A percentile compares a stretch with the other conserved stretches of the same genome.
Conservation (phyloP, 2,888 invertebrate species). For the Metellina segmentata region DNA sequence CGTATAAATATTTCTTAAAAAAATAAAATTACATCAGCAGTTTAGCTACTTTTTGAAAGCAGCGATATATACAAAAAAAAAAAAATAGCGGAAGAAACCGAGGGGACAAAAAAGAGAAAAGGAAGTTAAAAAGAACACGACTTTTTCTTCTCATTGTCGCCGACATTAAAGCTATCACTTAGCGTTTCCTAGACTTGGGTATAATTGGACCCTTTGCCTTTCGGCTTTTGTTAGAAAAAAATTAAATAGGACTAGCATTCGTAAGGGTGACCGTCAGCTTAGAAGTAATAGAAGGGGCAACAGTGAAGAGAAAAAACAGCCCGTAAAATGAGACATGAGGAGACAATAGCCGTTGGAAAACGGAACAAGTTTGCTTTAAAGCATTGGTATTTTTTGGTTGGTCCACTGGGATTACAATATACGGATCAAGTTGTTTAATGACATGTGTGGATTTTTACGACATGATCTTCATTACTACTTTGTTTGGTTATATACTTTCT, state of each 20-base stretch:
- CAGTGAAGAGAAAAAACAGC: slow-evolving; percentile 35
- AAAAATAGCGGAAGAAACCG: slow-evolving; percentile 20
- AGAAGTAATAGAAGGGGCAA: slow-evolving; percentile 33
- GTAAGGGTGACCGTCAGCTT: slow-evolving; percentile 29
- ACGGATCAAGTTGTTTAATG: slow-evolving; percentile 59
- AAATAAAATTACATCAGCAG: slow-evolving; percentile 45
- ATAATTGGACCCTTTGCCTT: slow-evolving; percentile 65
- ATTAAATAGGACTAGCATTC: slow-evolving; percentile 34
- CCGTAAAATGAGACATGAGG: slow-evolving; percentile 39
- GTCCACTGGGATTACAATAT: slow-evolving; percentile 23
- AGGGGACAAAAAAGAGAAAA: slow-evolving; percentile 24
- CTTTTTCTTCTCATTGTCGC: slow-evolving; percentile 55
- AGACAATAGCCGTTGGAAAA: slow-evolving; percentile 28
- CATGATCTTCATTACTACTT: slow-evolving; percentile 30
- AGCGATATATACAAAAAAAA: slow-evolving; percentile 1
- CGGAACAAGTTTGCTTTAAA: slow-evolving; percentile 16
- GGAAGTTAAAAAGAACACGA: slow-evolving; percentile 30
- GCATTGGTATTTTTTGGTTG: slow-evolving; percentile 36
- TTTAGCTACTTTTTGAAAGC: slow-evolving; percentile 51
- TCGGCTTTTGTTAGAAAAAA: slow-evolving; percentile 54
- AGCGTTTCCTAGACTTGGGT: slow-evolving; percentile 53
- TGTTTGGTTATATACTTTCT: slow-evolving; percentile 20
- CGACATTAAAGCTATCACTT: slow-evolving; percentile 69
- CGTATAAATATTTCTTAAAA: slow-evolving; percentile 57
- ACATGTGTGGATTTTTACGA: slow-evolving; percentile 44